Conservation (phyloP, 2,888 invertebrate species). For the Agriopis aurantiaria region DNA sequence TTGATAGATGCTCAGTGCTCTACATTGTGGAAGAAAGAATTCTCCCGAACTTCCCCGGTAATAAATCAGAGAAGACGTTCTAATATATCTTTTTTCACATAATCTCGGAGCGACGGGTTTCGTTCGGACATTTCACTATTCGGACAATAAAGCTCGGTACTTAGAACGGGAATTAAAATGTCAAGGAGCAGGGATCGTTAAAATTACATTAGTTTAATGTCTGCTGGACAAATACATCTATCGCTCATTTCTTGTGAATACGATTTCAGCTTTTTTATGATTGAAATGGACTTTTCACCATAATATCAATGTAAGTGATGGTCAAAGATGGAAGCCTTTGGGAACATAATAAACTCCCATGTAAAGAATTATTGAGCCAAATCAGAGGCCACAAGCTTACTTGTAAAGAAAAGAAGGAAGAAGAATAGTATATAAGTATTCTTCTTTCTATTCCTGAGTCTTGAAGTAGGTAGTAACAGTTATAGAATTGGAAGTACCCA, state of each 20-base stretch:
- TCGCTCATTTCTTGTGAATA: neutral
- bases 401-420: too few relatives aligned
- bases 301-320: too few relatives aligned
- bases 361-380: too few relatives aligned
- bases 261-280: neutral
- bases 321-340: too few relatives aligned
- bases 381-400: too few relatives aligned
- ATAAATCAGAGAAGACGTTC: conserved; percentile 42
- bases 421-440: too few relatives aligned
- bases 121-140: conserved; percentile 40
- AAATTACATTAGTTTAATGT: conserved; percentile 39
- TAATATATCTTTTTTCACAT: conserved; percentile 45
- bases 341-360: too few relatives aligned
- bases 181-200: conserved; percentile 38
- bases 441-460: too few relatives aligned
- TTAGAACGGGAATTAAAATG: conserved; percentile 33
- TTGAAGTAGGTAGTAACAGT: too few relatives aligned
- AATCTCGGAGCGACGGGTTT: conserved; percentile 34
- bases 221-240: neutral
- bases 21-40: conserved; percentile 37
- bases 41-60: conserved; percentile 36
- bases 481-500: too few relatives aligned
- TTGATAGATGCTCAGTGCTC: conserved; percentile 40
- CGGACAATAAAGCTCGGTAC: conserved; percentile 38
- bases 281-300: too few relatives aligned